Conservation (phyloP, 1,140 invertebrate genomes). For the Drosophila funebris region DNA sequence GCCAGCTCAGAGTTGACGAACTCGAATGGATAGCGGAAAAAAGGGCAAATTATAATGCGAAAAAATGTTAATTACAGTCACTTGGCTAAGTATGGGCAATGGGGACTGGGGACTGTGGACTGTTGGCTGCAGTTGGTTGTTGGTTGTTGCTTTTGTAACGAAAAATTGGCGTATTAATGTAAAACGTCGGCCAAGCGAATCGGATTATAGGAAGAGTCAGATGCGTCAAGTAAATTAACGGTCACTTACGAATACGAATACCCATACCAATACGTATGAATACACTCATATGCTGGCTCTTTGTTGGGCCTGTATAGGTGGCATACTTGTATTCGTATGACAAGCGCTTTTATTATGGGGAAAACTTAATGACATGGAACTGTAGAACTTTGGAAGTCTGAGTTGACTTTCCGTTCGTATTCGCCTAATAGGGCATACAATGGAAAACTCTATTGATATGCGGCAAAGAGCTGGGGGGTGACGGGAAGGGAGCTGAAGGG, state of each 20-base stretch:
- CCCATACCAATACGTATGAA: slow-evolving; percentile 9
- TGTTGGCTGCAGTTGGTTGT: too few species aligned
- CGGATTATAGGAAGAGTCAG: slow-evolving; percentile 67
- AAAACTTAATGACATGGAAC: slow-evolving; percentile 73
- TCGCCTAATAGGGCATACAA: slow-evolving; percentile 25
- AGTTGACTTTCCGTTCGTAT: background rate
- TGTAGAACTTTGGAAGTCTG: background rate
- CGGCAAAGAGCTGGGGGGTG: too few species aligned
- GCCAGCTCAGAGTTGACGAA: slow-evolving; percentile 43
- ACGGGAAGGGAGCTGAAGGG: background rate
- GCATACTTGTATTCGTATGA: slow-evolving; percentile 34
- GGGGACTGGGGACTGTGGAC: too few species aligned
- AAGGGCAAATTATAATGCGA: slow-evolving; percentile 76
- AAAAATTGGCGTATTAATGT: slow-evolving; percentile 72
- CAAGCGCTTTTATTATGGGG: slow-evolving; percentile 58
- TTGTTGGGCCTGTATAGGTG: slow-evolving; percentile 40
- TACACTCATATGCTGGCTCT: slow-evolving; percentile 38
- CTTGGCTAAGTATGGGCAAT: slow-evolving; percentile 31
- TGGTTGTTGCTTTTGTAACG: slow-evolving; percentile 52
- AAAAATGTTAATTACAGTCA: slow-evolving; percentile 78
- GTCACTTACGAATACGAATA: slow-evolving; percentile 55
- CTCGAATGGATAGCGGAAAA: slow-evolving; percentile 55
- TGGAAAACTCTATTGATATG: slow-evolving; percentile 8
- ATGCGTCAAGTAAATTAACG: slow-evolving; percentile 65
- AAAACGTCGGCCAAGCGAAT: slow-evolving; percentile 68